Percentiles rank a stretch among this genome's conserved stretches.
phyloP scores from a whole-genome alignment of 2,113 vertebrate genomes.

The Rhinolophus ferrumequinum region DNA sequence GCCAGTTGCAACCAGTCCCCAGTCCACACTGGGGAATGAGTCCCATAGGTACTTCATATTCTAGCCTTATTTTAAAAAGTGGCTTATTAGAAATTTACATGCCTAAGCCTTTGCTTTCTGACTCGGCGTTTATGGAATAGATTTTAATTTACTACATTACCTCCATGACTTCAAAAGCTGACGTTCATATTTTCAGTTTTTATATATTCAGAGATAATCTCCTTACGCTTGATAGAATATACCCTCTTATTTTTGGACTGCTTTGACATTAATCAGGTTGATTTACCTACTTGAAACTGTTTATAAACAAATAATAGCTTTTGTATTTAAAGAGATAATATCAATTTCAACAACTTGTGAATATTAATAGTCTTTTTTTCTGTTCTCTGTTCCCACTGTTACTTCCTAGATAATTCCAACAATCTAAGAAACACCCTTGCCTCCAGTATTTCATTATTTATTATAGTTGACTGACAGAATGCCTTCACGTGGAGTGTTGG shows the following conservation, averaged over 20 bases:
- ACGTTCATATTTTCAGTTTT: conserved; percentile 5
- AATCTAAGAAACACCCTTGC: not conserved
- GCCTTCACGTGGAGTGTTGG: not conserved
- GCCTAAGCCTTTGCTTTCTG: not conserved
- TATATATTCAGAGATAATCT: not conserved
- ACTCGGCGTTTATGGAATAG: not conserved
- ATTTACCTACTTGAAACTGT: not conserved
- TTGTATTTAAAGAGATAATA: not conserved
- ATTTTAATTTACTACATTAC: not conserved
- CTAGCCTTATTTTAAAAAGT: not conserved
- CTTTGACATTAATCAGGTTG: not conserved
- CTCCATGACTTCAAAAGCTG: not conserved
- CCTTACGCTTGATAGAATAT: not conserved
- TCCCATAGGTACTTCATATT: not conserved
- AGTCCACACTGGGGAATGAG: not conserved
- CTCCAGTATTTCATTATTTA: not conserved
- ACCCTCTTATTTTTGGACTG: not conserved
- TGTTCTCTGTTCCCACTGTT: not conserved
- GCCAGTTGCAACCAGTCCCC: not conserved
- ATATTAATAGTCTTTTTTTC: not conserved
- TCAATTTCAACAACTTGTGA: not conserved
- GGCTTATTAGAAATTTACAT: not conserved
- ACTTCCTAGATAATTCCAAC: not conserved
- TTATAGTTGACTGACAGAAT: not conserved
- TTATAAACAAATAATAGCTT: conserved; percentile 9